A percentile compares a stretch with the other conserved stretches of the same genome.
These are phyloP conservation scores for Camelus bactrianus DNA, from an alignment of 2,113 vertebrate genomes.

Conservation along the genomic window DNA sequence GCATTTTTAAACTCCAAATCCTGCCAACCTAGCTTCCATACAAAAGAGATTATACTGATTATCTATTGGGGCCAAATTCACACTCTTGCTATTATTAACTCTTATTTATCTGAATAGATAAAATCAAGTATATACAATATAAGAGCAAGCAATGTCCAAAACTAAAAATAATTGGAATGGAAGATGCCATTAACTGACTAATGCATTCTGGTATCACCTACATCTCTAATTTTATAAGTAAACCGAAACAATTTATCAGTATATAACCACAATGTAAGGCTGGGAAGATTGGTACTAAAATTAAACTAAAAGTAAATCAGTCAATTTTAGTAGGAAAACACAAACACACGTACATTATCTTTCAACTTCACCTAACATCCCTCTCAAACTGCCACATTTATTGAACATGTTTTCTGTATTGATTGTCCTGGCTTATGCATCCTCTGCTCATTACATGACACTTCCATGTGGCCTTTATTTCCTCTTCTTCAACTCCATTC, in stretches of 20 bases:
- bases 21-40: conserved; percentile 75
- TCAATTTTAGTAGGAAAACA: too few species aligned
- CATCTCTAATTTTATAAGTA: conserved; percentile 13
- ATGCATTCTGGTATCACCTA: neutral
- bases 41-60: conserved; percentile 81
- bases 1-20: conserved; percentile 77
- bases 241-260: neutral
- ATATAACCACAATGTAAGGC: too few species aligned
- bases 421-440: neutral
- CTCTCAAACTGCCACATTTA: neutral
- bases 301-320: too few species aligned
- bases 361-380: neutral
- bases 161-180: neutral
- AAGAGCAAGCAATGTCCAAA: conserved; percentile 57
- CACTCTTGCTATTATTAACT: conserved; percentile 81
- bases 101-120: conserved; percentile 72
- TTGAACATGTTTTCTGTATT: neutral
- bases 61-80: conserved; percentile 75
- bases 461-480: neutral
- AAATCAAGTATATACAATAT: conserved; percentile 60
- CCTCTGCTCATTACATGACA: neutral
- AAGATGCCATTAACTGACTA: conserved; percentile 31
- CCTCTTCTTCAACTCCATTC: neutral
- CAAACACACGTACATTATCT: neutral
- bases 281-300: too few species aligned